Conservation (phyloP, 2,113 vertebrate genomes). For the Acrocephalus kingi region DNA sequence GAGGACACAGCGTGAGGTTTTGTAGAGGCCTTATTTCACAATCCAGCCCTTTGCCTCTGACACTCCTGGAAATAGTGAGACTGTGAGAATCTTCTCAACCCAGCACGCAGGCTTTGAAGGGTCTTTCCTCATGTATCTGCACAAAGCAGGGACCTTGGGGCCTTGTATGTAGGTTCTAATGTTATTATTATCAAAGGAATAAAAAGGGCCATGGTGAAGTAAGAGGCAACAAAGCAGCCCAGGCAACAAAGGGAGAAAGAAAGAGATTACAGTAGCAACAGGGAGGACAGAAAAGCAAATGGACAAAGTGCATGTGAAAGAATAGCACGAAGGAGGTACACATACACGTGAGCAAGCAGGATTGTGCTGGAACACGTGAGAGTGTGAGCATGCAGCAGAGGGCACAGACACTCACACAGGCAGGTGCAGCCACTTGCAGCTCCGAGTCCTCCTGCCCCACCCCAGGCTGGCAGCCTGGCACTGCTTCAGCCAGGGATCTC, state of each 20-base stretch:
- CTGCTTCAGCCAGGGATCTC: background rate
- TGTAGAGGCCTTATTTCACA: background rate
- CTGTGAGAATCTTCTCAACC: background rate
- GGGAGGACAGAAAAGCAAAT: conserved; percentile 8
- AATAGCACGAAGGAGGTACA: background rate
- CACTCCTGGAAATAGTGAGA: background rate
- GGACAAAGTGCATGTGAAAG: conserved; percentile 9
- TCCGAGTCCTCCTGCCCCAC: background rate
- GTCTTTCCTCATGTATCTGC: background rate
- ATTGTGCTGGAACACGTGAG: background rate
- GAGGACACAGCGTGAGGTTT: background rate
- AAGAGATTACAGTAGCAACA: background rate
- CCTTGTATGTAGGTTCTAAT: background rate
- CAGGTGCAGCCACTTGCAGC: background rate
- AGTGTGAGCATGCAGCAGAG: background rate
- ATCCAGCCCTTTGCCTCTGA: background rate
- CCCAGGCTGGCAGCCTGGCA: background rate
- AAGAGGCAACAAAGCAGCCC: conserved; percentile 15
- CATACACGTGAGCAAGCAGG: background rate
- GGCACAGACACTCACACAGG: background rate
- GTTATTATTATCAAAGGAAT: conserved; percentile 41
- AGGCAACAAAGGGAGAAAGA: conserved; percentile 25
- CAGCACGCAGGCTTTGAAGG: conserved; percentile 18
- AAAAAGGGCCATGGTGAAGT: conserved; percentile 11
- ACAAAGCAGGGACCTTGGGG: conserved; percentile 44